Evolutionary conservation across 1,140 invertebrate genomes (phyloP), one percentile per base, ranked within the genome.

Genomic region (Pogonomyrmex californicus): DNA sequence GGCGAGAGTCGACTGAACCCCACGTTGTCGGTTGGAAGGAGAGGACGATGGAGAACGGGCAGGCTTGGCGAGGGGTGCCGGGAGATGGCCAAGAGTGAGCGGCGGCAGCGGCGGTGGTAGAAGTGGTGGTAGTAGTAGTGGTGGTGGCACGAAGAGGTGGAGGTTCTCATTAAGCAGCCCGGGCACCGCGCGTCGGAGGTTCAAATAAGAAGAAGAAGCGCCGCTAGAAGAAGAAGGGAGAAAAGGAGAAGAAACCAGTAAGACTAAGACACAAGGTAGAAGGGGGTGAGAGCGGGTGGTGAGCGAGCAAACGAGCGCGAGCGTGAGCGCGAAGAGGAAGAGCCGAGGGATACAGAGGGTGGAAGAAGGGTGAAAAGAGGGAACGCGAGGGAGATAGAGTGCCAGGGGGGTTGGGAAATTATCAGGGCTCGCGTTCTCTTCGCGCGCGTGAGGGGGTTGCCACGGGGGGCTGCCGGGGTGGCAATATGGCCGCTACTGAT

Each of bases 101-200:
- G 79, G 79, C 14, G 77, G 76, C 33, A 83, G 86, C 47, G 86
- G 65, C 41, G 85, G 76, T 76, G 87, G 88, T 83, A 78, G 90
- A 86, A 87, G 87, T 86, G 87, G 86, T 62, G 85, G 63, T 81
- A 58, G 62, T 77, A 79, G 60, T 82, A 85, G 71, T 83, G 89
- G 91, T 87, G 87, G 91, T 90, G 89, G 89, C 86, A 91, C 91
- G 91, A 93, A 90, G 92, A 91, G 93, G 92, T 92, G 94, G 93
- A 91, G 93, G 93, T 95, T 95, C 94, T 95, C 94, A 95, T 95
- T 95, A 95, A 95, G 94, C 94, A 95, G 94, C 94, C 94, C 94
- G 92, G 93, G 94, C 93, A 93, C 91, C 93, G 91, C 91, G 91
- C 92, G 92, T 89, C 88, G 92, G 93, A 91, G 94, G 90, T 94